Evolutionary conservation across 92 coral and sea anemone species (phyloP).

Genomic region (Actinostola sp.): DNA sequence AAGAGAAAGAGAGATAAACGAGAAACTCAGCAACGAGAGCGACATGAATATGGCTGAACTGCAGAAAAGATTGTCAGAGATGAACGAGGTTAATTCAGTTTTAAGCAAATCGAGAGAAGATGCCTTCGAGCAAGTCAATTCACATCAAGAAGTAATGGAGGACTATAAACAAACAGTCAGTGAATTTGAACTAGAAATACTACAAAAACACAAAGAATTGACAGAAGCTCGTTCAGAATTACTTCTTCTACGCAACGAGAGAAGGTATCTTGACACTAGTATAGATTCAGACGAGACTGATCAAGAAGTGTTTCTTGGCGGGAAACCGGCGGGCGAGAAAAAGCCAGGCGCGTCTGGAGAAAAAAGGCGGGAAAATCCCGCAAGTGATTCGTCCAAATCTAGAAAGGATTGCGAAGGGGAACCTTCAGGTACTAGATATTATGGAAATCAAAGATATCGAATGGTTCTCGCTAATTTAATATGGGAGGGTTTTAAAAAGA

Average conservation of each 20-base stretch:
- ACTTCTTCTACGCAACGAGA: neutral
- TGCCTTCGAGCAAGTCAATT: neutral
- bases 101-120: conserved; percentile 9
- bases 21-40: conserved; percentile 51
- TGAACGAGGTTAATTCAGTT: conserved; percentile 9
- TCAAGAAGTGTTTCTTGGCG: neutral
- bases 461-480: conserved; percentile 8
- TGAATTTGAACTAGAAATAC: conserved; percentile 8
- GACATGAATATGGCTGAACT: conserved; percentile 50
- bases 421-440: neutral
- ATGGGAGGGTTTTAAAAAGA: conserved; percentile 27
- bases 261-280: neutral
- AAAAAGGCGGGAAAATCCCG: neutral
- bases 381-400: neutral
- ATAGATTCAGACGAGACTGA: neutral
- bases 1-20: conserved; percentile 47
- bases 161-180: conserved; percentile 3
- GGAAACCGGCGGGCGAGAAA: neutral
- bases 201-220: conserved; percentile 1
- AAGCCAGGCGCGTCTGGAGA: neutral
- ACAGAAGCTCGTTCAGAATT: neutral
- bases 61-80: conserved; percentile 24
- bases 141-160: neutral
- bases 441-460: conserved; percentile 31
- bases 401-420: neutral